phyloP scores from a whole-genome alignment of 2,888 invertebrate genomes.

The Andrena bucephala region DNA sequence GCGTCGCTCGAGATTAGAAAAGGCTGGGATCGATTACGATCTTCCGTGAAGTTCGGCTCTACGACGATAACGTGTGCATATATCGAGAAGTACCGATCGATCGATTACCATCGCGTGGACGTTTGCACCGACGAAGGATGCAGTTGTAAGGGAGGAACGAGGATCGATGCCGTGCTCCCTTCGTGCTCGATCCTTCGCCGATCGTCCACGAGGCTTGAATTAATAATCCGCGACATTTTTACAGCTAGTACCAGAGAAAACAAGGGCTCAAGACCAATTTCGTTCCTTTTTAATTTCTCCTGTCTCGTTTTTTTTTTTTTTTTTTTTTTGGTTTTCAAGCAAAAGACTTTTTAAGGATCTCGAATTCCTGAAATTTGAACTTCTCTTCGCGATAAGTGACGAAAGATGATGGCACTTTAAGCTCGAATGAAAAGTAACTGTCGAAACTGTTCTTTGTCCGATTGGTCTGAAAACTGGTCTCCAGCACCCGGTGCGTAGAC shows the following conservation, averaged over 20 bases:
- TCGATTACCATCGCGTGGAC: constrained; percentile 12
- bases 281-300: constrained; percentile 6
- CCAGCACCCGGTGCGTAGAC: constrained; percentile 62
- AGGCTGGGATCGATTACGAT: constrained; percentile 64
- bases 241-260: constrained; percentile 65
- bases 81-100: constrained; percentile 55
- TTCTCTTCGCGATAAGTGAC: not conserved
- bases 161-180: not conserved
- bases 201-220: constrained; percentile 28
- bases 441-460: not conserved
- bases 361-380: not conserved
- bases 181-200: constrained; percentile 19
- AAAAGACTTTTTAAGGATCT: not conserved
- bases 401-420: not conserved
- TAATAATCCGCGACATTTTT: constrained; percentile 58
- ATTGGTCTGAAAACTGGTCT: constrained; percentile 56
- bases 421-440: not conserved
- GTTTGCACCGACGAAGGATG: constrained; percentile 22
- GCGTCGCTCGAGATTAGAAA: constrained; percentile 38
- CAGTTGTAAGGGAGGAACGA: not conserved
- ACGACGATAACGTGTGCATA: constrained; percentile 61
- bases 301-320: not conserved
- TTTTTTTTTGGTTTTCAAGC: not conserved
- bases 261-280: constrained; percentile 62
- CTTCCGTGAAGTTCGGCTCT: constrained; percentile 54